Percentiles rank a stretch among this genome's conserved stretches.
Evolutionary conservation across 2,797 vertebrate species (phyloP).

Genomic region (Philypnodon macrostomus): DNA sequence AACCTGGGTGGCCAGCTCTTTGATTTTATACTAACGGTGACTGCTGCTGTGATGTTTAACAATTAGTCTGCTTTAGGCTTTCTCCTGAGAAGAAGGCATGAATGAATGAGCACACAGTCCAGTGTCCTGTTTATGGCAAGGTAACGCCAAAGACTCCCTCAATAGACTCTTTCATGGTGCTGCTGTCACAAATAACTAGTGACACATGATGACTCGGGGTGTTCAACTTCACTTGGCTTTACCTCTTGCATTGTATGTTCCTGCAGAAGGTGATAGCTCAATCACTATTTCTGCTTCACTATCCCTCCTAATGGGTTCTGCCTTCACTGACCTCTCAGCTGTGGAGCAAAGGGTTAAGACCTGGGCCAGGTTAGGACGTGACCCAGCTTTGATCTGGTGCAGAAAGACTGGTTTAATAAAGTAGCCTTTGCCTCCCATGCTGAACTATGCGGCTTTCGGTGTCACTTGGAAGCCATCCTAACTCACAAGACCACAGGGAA

Average conservation of each 20-base stretch:
- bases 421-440: constrained; percentile 28
- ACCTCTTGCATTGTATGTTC: constrained; percentile 78
- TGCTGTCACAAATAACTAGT: constrained; percentile 55
- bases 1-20: constrained; percentile 3
- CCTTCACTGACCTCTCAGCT: constrained; percentile 39
- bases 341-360: constrained; percentile 28
- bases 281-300: constrained; percentile 37
- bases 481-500: constrained; percentile 7
- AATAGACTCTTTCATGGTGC: constrained; percentile 67
- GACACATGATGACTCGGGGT: constrained; percentile 49
- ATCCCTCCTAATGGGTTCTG: constrained; percentile 14
- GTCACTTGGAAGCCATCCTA: no score
- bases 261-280: no score
- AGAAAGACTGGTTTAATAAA: constrained; percentile 11
- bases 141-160: constrained; percentile 49
- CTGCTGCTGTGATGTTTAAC: constrained; percentile 19
- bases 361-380: constrained; percentile 35
- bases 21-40: constrained; percentile 11
- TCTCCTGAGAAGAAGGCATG: constrained; percentile 21
- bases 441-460: constrained; percentile 14
- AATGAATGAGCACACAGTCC: constrained; percentile 40
- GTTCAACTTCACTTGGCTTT: constrained; percentile 55
- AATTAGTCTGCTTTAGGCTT: constrained; percentile 29
- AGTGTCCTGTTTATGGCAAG: constrained; percentile 36
- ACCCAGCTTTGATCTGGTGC: constrained; percentile 39